Base-by-base conservation (phyloP, 2,113 vertebrate genomes). In the Plectropomus leopardus region DNA sequence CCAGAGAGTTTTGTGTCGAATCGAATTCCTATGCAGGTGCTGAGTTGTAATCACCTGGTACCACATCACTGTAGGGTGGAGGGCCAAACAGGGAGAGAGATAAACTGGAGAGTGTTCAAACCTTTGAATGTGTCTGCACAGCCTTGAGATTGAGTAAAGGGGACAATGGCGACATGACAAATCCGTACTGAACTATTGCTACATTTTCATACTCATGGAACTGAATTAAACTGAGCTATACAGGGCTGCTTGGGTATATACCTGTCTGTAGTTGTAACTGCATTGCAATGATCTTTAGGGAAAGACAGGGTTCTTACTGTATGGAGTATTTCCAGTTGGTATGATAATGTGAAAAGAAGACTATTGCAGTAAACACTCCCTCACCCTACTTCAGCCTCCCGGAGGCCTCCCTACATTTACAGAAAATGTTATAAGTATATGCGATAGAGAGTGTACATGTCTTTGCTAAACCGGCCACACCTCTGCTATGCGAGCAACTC, bases 401-500 rank as follows among this genome's bases (percentile, higher is more conserved):
- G 57, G 72, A 84, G 89, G 85, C 86, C 70, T 73, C 76, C 77
- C 72, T 80, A 80, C 86, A 84, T 84, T 76, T 84, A 79, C 73
- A 83, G 71, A 84, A 84, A 76, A 80, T 69, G 86, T 88, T 80
- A 14, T 53, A 83, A 58, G 78, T 91, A 70, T 89, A 83, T 87
- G 76, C 51, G 82, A 90, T 89, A 84, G 77, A 86, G 80, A 91
- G 85, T 89, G 84, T 91, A 89, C 83, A 89, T 92, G 88, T 95
- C 81, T 93, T 90, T 88, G 92, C 90, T 91, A 89, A 94, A 94
- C 89, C 91, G 85, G 93, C 94, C 91, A 92, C 94, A 94, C 93
- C 91, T 93, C 93, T 90, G 92, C 93, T 93, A 90, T 91, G 92
- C 91, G 87, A 90, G 82, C 93, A 91, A 91, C 80, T 93, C 89